Evolutionary conservation across 2,888 invertebrate species (phyloP).

Genomic region (Leistus spinibarbis): DNA sequence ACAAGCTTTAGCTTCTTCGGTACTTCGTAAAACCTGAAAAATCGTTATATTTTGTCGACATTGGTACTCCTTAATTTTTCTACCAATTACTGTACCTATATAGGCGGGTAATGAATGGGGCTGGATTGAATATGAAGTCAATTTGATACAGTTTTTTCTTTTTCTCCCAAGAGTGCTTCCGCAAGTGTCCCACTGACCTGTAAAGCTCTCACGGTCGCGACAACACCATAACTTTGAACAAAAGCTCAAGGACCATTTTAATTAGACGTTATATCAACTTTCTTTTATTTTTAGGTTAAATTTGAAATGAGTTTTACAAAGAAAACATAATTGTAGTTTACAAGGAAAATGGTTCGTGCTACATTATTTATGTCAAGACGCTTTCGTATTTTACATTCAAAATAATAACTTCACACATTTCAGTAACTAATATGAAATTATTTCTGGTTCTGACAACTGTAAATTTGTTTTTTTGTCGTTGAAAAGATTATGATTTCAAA

Average conservation of each 20-base stretch:
- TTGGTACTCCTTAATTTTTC: neutral
- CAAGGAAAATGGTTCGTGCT: neutral
- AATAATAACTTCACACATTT: no score
- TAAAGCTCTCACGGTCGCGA: neutral
- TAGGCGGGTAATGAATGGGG: neutral
- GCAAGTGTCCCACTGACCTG: neutral
- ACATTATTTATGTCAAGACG: no score
- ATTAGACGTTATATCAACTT: neutral
- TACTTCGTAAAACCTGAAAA: no score
- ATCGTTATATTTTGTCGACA: neutral
- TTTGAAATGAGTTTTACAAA: neutral
- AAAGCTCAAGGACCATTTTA: neutral
- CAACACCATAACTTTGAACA: neutral
- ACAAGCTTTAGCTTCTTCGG: no score
- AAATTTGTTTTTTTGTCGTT: no score
- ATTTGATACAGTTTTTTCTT: neutral
- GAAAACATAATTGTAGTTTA: neutral
- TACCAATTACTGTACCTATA: neutral
- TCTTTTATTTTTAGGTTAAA: neutral
- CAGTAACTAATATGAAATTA: no score
- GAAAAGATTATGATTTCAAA: no score
- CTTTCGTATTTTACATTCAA: no score
- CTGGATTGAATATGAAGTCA: neutral
- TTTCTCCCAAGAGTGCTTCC: neutral
- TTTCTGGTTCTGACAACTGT: no score